phyloP scores from a whole-genome alignment of 2,797 vertebrate species.

The Sparus aurata region DNA sequence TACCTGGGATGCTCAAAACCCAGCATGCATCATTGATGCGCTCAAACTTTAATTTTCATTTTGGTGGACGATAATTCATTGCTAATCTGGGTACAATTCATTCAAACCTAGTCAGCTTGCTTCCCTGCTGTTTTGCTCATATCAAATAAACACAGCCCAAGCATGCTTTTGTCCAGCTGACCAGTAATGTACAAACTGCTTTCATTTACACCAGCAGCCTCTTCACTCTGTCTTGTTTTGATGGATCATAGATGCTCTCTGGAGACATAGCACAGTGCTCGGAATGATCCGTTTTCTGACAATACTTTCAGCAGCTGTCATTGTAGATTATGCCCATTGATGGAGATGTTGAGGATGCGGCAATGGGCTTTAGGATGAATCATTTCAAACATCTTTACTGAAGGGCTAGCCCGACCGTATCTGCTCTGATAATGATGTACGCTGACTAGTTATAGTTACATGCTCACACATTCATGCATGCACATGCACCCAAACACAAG shows the following conservation, averaged over 20 bases:
- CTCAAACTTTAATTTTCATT: constrained; percentile 34
- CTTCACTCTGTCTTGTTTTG: constrained; percentile 44
- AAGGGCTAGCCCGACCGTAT: constrained; percentile 37
- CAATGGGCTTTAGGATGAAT: constrained; percentile 55
- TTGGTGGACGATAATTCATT: constrained; percentile 27
- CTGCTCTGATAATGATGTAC: constrained; percentile 32
- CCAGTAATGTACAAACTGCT: constrained; percentile 25
- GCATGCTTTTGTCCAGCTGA: constrained; percentile 27
- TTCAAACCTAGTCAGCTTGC: constrained; percentile 42
- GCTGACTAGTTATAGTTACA: constrained; percentile 6
- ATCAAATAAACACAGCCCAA: constrained; percentile 30
- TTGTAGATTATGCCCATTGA: constrained; percentile 59
- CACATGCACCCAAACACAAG: constrained; percentile 12
- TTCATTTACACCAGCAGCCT: constrained; percentile 47
- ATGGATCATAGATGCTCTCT: constrained; percentile 52
- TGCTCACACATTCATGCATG: constrained; percentile 6
- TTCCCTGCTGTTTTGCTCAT: constrained; percentile 42
- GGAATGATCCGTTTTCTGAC: constrained; percentile 66
- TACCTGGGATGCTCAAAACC: not conserved
- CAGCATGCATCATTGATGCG: constrained; percentile 11
- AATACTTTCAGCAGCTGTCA: constrained; percentile 65
- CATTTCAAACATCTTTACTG: constrained; percentile 46
- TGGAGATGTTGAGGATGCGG: constrained; percentile 45
- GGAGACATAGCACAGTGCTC: constrained; percentile 30
- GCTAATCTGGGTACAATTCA: constrained; percentile 29